Evolutionary conservation across 2,113 vertebrate genomes (phyloP).

Genomic region (Myodes glareolus): DNA sequence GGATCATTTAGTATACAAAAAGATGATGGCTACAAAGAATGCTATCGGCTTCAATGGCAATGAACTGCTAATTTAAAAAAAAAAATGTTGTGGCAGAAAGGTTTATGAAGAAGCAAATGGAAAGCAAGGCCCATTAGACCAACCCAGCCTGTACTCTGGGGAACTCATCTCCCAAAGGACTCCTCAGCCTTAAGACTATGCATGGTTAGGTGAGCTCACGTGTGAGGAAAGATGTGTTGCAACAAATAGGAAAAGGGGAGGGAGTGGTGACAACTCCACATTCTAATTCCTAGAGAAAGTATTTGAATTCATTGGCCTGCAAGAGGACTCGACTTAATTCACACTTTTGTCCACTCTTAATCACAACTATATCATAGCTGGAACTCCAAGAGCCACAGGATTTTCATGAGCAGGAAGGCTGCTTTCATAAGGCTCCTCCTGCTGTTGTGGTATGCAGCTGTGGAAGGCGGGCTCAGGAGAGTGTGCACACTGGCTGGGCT

Average conservation of each 20-base stretch:
- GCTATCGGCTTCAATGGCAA: background rate
- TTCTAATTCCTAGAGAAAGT: slow-evolving; percentile 4
- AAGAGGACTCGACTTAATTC: background rate
- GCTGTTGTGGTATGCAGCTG: slow-evolving; percentile 85
- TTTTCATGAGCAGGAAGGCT: slow-evolving; percentile 60
- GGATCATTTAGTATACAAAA: background rate
- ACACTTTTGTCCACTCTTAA: background rate
- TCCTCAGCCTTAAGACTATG: background rate
- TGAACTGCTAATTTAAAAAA: background rate
- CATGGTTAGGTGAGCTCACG: background rate
- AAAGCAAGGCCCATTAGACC: background rate
- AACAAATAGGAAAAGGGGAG: background rate
- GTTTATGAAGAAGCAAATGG: background rate
- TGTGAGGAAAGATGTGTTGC: background rate
- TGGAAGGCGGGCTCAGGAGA: slow-evolving; percentile 84
- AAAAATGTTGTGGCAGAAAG: background rate
- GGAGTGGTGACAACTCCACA: background rate
- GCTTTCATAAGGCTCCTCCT: slow-evolving; percentile 80
- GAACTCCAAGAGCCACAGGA: slow-evolving; percentile 59
- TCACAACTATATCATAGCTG: slow-evolving; percentile 15
- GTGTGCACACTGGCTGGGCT: slow-evolving; percentile 80
- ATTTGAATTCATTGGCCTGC: background rate
- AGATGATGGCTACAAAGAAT: background rate
- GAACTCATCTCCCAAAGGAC: background rate
- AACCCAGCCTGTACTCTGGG: background rate